phyloP scores from a whole-genome alignment of 1,140 invertebrate genomes.

The Brachionus paranguensis region DNA sequence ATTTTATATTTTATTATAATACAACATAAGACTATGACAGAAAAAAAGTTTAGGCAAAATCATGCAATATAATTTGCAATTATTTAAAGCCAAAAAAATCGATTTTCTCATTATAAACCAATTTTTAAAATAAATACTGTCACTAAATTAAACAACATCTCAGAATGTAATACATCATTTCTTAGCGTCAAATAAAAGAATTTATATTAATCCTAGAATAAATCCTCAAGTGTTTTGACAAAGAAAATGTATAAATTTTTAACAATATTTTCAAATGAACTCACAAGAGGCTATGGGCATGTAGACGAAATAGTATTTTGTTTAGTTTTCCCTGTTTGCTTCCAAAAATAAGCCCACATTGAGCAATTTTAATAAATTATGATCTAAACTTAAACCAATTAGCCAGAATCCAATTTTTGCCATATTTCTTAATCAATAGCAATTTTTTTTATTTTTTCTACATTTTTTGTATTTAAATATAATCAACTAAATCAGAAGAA shows the following conservation, averaged over 20 bases:
- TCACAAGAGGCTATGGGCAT: background rate
- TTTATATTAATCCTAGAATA: background rate
- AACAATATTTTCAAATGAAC: background rate
- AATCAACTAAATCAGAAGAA: background rate
- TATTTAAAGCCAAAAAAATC: background rate
- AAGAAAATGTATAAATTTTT: background rate
- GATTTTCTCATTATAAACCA: background rate
- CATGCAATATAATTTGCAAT: constrained; percentile 12
- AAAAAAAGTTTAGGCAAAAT: background rate
- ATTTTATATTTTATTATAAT: constrained; percentile 16
- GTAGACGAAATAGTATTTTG: background rate
- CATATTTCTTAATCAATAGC: background rate
- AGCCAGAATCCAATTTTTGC: background rate
- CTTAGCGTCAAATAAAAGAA: background rate
- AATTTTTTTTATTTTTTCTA: background rate
- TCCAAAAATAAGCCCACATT: background rate
- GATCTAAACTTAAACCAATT: constrained; percentile 5
- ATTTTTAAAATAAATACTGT: background rate
- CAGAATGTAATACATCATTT: background rate
- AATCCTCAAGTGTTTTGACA: background rate
- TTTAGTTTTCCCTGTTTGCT: background rate
- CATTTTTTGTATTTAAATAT: background rate
- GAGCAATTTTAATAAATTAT: constrained; percentile 3
- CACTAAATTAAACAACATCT: background rate
- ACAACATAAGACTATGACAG: background rate